Evolutionary conservation across 2,888 invertebrate genomes (phyloP), one percentile per base, ranked within the genome.

Genomic region (Thereva nobilitata): DNA sequence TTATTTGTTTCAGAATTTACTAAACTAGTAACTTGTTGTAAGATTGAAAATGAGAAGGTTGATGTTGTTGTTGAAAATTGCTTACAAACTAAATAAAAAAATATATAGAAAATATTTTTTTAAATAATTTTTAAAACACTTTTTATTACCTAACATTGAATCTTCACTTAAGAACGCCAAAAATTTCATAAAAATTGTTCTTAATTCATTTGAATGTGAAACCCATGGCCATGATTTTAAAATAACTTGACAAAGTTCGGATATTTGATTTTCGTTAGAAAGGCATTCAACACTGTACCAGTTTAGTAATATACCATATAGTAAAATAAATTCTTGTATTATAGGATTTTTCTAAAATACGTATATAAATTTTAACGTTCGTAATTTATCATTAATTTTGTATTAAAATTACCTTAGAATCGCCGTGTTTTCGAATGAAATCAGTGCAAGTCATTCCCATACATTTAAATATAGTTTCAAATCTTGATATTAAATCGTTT

Each of bases 141-240:
- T 41, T 47, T 9, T 7, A 37, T 59, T 66, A 70, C 71, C 71
- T 64, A 66, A 72, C 10, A 79, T 67, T 0, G 80, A 80, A 66
- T 77, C 74, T 59, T 80, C 79, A 35, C 77, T 78, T 5, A 79
- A 70, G 54, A 76, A 73, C 7, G 74, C 74, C n/a, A 74, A 67
- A 7, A 75, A 70, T 34, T 75, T 73, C 4, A 81, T 68, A 9
- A 73, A 72, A 4, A 74, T 67, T 5, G 71, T 67, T 47, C 76
- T 77, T 2, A 80, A 71, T 6, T 75, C 72, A 1, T 59, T 56
- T n/a, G 79, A 79, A 49, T 79, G 75, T 6, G 72, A 73, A 5
- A 76, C 68, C 80, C 80, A 81, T 1, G 79, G 76, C 80, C 80
- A 80, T 2, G 77, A 61, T 41, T 75, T 73, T 3, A 78, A 67